Conservation (phyloP, 2,797 vertebrate genomes). For the Prunella strophiata region DNA sequence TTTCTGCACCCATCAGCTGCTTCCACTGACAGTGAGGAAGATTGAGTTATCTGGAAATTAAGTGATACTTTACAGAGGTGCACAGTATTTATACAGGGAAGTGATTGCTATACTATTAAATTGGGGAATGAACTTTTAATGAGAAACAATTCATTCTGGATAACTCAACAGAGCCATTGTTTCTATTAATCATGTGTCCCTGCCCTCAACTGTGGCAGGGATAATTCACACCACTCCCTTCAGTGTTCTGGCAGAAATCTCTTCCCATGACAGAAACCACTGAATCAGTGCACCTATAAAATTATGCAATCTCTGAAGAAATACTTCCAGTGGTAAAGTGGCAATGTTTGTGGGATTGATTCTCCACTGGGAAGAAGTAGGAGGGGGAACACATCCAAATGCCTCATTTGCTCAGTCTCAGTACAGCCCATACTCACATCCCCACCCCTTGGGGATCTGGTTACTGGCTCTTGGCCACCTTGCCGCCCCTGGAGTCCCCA, state of each 20-base stretch:
- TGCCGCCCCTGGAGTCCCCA: neutral
- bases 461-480: neutral
- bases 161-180: neutral
- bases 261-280: neutral
- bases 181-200: neutral
- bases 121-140: neutral
- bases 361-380: neutral
- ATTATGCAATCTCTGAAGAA: neutral
- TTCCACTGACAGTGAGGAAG: neutral
- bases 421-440: neutral
- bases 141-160: neutral
- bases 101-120: neutral
- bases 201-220: neutral
- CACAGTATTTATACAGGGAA: neutral
- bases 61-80: neutral
- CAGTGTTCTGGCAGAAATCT: neutral
- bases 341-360: neutral
- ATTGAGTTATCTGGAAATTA: neutral
- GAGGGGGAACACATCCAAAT: neutral
- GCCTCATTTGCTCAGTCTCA: neutral
- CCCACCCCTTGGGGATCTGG: neutral
- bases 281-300: neutral
- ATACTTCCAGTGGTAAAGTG: neutral
- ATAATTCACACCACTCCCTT: neutral
- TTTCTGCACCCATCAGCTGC: neutral